Percentiles rank a stretch among this genome's conserved stretches.
Evolutionary conservation across 2,113 vertebrate species (phyloP).

Genomic region (Rynchops niger): DNA sequence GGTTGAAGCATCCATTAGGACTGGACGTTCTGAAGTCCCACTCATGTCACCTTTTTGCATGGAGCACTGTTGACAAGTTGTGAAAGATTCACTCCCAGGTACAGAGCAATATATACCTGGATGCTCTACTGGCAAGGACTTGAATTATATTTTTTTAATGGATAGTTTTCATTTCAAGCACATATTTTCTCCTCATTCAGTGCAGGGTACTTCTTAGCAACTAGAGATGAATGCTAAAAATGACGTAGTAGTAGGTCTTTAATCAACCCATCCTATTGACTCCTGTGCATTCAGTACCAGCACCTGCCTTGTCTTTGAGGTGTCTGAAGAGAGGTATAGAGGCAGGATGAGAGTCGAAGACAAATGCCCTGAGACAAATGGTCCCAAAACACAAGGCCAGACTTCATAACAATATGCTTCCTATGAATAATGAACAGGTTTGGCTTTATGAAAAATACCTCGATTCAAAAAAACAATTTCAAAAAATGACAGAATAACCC

Average conservation of each 20-base stretch:
- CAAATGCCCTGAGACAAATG: background rate
- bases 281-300: background rate
- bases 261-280: background rate
- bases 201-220: background rate
- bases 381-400: background rate
- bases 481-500: background rate
- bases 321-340: background rate
- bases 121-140: background rate
- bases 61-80: background rate
- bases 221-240: background rate
- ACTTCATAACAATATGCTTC: background rate
- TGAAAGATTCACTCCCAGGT: background rate
- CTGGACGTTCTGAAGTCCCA: background rate
- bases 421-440: constrained; percentile 9
- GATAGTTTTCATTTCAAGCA: background rate
- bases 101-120: background rate
- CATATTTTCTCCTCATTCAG: background rate
- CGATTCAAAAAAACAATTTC: background rate
- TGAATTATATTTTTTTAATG: background rate
- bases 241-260: background rate
- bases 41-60: background rate
- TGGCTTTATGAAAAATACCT: constrained; percentile 20
- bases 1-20: background rate
- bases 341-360: background rate
- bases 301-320: background rate